Percentiles rank a stretch among this genome's conserved stretches.
phyloP scores from a whole-genome alignment of 1,140 invertebrate species.

The Drosophila paulistorum region DNA sequence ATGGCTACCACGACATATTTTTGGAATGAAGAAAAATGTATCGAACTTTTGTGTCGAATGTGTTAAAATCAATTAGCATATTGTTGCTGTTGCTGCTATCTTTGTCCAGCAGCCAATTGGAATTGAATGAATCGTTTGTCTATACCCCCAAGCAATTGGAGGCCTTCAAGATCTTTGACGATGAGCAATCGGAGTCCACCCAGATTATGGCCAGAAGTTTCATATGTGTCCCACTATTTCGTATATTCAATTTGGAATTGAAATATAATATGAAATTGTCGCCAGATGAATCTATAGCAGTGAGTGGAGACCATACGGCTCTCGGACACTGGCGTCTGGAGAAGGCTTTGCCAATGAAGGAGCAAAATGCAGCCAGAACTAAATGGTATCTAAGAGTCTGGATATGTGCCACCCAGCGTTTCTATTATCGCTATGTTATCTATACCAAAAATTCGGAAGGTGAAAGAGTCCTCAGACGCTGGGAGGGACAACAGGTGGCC shows the following conservation, averaged over 20 bases:
- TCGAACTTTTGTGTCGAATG: slow-evolving; percentile 55
- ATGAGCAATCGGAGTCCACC: slow-evolving; percentile 31
- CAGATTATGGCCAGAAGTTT: slow-evolving; percentile 62
- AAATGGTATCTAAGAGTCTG: slow-evolving; percentile 63
- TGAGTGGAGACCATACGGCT: slow-evolving; percentile 80
- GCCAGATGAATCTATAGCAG: slow-evolving; percentile 82
- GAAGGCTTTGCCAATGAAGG: slow-evolving; percentile 74
- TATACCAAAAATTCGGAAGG: slow-evolving; percentile 85
- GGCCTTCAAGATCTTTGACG: slow-evolving; percentile 63
- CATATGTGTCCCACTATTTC: slow-evolving; percentile 72
- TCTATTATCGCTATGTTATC: slow-evolving; percentile 93
- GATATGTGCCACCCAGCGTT: slow-evolving; percentile 87
- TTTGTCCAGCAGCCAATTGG: slow-evolving; percentile 2
- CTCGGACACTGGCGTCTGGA: slow-evolving; percentile 83
- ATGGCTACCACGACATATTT: slow-evolving; percentile 35
- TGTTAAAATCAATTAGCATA: slow-evolving; percentile 81
- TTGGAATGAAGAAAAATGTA: slow-evolving; percentile 70
- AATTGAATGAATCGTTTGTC: slow-evolving; percentile 60
- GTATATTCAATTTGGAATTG: slow-evolving; percentile 67
- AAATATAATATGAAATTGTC: slow-evolving; percentile 27
- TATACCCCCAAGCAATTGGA: slow-evolving; percentile 50
- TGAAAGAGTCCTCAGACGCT: slow-evolving; percentile 88
- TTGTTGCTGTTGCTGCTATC: slow-evolving; percentile 24
- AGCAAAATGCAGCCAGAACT: slow-evolving; percentile 37
- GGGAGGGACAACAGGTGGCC: slow-evolving; percentile 90